A percentile compares a stretch with the other conserved stretches of the same genome.
These are phyloP conservation scores for Ormia ochracea DNA, from an alignment of 2,888 invertebrate species.

Conservation along the genomic window DNA sequence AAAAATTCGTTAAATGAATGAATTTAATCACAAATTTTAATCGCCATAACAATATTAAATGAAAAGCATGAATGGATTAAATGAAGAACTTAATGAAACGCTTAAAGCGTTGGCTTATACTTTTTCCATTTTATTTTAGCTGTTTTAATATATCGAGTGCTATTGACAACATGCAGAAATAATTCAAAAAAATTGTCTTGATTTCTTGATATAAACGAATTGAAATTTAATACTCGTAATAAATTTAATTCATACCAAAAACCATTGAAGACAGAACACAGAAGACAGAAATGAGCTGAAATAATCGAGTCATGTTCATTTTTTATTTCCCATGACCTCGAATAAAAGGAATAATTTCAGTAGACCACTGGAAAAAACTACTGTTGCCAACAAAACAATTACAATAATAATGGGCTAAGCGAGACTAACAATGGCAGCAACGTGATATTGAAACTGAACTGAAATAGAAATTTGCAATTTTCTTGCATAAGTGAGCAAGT, in stretches of 20 bases:
- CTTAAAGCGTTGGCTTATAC: neutral
- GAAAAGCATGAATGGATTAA: too few species aligned
- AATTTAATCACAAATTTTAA: too few species aligned
- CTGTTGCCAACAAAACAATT: constrained; percentile 46
- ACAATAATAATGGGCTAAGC: constrained; percentile 34
- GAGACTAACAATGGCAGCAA: neutral
- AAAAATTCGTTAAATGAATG: too few species aligned
- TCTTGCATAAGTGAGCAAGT: neutral
- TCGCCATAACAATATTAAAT: too few species aligned
- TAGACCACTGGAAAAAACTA: constrained; percentile 62
- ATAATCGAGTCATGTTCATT: constrained; percentile 31
- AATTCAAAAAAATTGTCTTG: constrained; percentile 64
- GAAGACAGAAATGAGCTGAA: too few species aligned
- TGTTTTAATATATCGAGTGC: neutral
- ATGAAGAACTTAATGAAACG: too few species aligned
- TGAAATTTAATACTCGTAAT: constrained; percentile 51
- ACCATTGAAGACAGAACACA: constrained; percentile 13
- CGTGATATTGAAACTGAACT: constrained; percentile 25
- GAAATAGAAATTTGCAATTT: constrained; percentile 23
- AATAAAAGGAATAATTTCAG: constrained; percentile 70
- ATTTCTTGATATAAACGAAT: constrained; percentile 60
- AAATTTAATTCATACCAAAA: constrained; percentile 34
- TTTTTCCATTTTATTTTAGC: neutral
- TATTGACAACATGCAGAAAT: neutral
- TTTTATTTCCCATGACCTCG: constrained; percentile 74